Base-by-base conservation (phyloP, 37 sponge, comb jelly and placozoan genomes). In the Chondrilla cf. caribensis region DNA sequence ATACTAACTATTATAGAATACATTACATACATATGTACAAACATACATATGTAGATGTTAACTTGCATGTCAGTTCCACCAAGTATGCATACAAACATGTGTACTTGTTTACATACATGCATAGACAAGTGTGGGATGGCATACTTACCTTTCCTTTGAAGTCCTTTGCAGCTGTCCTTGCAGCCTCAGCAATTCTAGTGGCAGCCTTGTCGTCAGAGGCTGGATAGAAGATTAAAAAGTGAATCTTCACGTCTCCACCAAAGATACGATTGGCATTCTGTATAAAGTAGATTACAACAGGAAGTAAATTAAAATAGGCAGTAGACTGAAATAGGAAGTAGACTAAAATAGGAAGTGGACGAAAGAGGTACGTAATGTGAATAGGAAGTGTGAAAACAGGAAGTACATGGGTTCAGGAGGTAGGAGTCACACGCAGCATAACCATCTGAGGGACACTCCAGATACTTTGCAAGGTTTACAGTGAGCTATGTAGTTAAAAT, bases 261-360 rank as follows among this genome's bases (percentile, higher is more conserved):
- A 98, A 98, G 57, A 98, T 96, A 78, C 73, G 91, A 38, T 92
- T 93, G n/a, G 97, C 97, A 72, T 90, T 92, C 97, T 96, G 73
- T 9, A 84, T 32, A 82, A 89, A 55, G 89, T 72, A 26, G 38
- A 91, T 43, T 77, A 88, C 26, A 59, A 92, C n/a, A 88, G 81
- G 70, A 89, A 89, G 80, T 70, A 87, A 81, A 86, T 91, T 36
- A n/a, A 32, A 39, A 3, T 3, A 32, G 51, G 35, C 25, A 55
- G 89, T 72, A 26, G 38, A 91, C 35, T 77, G 85, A 17, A 59
- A 92, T 22, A 88, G 81, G 70, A 89, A 89, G 80, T 70, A 87
- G 79, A 86, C 89, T 36, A n/a, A 32, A 39, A 3, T 3, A 32
- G 51, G 35, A 14, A 55, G 89, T 72, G n/a, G 38, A 91, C 35